Evolutionary conservation across 1,140 invertebrate species (phyloP), one percentile per base, ranked within the genome.

Genomic region (Andrena cerasifolii): DNA sequence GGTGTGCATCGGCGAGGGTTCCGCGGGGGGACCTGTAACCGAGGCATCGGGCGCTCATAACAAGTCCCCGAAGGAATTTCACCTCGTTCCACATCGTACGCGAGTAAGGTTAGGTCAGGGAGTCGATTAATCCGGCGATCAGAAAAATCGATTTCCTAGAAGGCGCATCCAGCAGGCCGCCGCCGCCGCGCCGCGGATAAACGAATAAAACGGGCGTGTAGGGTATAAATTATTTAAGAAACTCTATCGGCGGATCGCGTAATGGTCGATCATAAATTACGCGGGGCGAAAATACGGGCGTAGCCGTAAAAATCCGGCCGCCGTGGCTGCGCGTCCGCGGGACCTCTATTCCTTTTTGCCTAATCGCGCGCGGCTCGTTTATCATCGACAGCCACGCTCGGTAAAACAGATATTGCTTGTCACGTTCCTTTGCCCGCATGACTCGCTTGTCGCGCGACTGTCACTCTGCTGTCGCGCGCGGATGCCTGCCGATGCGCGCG

Each of bases 201-300:
- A 78, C 56, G 72, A 82, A 82, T 43, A 79, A 79, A 78, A 84
- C 56, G 68, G 33, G n/a, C 40, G 76, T 40, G 72, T 40, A 26
- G 51, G 45, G 40, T 82, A 86, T 86, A 86, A 87, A 84, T 84
- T 87, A 84, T 87, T 87, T 84, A 84, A 81, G 76, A 84, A 84
- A 84, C 72, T 86, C 79, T 86, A 84, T 82, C 81, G 68, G 62
- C 72, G 59, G 61, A 83, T 81, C 78, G 79, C 67, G 71, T 86
- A 86, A 86, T 86, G 82, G 59, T 40, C 47, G 75, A 75, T 68
- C 79, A 72, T 84, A 84, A 84, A 84, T 86, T 78, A 86, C 65
- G 26, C 66, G 51, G 47, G 24, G 77, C 43, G 80, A 84, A 77
- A 86, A 83, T 86, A 84, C 79, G 67, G 82, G 73, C 74, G 70